These are phyloP conservation scores for Azorinus chamasolen DNA, from an alignment of 2,888 invertebrate genomes.

Conservation along the genomic window DNA sequence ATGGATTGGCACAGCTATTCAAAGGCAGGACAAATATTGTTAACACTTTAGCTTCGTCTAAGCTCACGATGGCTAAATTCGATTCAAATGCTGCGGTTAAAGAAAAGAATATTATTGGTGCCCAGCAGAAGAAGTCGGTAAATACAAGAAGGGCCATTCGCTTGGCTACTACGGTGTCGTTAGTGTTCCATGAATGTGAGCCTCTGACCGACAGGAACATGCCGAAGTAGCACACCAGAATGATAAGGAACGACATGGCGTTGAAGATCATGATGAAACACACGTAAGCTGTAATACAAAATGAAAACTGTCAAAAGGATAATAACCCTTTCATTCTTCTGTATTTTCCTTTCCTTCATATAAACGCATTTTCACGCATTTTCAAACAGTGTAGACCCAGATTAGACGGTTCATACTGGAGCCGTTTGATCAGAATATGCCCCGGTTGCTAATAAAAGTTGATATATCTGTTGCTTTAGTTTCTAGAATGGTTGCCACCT, in stretches of 20 bases:
- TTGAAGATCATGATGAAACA: slow-evolving; percentile 85
- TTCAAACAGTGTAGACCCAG: no score
- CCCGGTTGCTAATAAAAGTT: no score
- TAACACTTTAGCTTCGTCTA: slow-evolving; percentile 98
- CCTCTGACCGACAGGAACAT: slow-evolving; percentile 99
- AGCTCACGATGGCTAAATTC: slow-evolving; percentile 91
- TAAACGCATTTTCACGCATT: no score
- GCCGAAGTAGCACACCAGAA: slow-evolving; percentile 98
- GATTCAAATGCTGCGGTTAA: slow-evolving; percentile 97
- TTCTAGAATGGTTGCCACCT: no score
- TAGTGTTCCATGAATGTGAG: slow-evolving; percentile 97
- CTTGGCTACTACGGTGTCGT: slow-evolving; percentile 98
- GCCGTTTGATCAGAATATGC: no score
- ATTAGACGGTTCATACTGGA: no score
- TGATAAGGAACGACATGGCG: slow-evolving; percentile 93
- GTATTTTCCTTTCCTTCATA: not conserved
- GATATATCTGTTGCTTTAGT: no score
- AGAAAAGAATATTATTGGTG: slow-evolving; percentile 98
- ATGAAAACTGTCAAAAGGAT: not conserved
- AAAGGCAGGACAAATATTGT: slow-evolving; percentile 98
- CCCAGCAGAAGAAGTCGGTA: slow-evolving; percentile 99
- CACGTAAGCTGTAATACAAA: slow-evolving; percentile 80
- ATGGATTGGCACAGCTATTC: slow-evolving; percentile 99
- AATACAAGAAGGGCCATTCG: slow-evolving; percentile 98
- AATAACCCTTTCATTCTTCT: not conserved